Base-by-base conservation (phyloP, 2,797 vertebrate species). In the Periparus ater region DNA sequence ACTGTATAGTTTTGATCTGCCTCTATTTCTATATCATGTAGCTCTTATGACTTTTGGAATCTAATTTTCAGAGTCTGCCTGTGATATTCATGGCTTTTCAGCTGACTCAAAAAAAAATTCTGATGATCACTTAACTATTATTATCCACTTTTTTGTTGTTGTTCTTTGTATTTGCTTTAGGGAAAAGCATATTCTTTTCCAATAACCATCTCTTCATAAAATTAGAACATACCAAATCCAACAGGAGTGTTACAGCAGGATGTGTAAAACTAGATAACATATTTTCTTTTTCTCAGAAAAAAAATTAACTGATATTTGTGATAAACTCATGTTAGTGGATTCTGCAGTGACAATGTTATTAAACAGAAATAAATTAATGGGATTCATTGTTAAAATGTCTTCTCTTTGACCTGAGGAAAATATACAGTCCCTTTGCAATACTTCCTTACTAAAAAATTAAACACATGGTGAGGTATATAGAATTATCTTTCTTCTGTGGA, bases 191-290 rank as follows among this genome's bases (percentile, higher is more conserved):
- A 30, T 42, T 2, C 1, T 47, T 82, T 74, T 47, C 25, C 18
- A 60, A 20, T 25, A 53, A 17, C 5, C 34, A 6, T 50, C 2
- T 40, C 27, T 68, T 51, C 9, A 10, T 63, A 85, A 67, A 60
- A 68, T 72, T 68, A 29, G 5, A 92, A 60, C 6, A 32, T 47
- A 29, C 5, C 14, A 54, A 40, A 75, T 67, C 23, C n/a, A 54
- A 2, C 7, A 1, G 4, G 2, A 4, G 2, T 67, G 6, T 30
- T 71, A 57, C 14, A 80, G 60, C 4, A 57, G 9, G 6, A 30
- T 44, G 13, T 16, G 10, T 79, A 60, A 10, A 77, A 50, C 5
- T n/a, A 58, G 36, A 17, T 1, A 22, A 9, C 1, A 3, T 48
- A 22, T 34, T 53, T 81, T 42, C 2, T 36, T 78, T 71, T 85